A percentile compares a stretch with the other conserved stretches of the same genome.
phyloP scores from a whole-genome alignment of 2,113 vertebrate genomes.

The Lanius ludovicianus region DNA sequence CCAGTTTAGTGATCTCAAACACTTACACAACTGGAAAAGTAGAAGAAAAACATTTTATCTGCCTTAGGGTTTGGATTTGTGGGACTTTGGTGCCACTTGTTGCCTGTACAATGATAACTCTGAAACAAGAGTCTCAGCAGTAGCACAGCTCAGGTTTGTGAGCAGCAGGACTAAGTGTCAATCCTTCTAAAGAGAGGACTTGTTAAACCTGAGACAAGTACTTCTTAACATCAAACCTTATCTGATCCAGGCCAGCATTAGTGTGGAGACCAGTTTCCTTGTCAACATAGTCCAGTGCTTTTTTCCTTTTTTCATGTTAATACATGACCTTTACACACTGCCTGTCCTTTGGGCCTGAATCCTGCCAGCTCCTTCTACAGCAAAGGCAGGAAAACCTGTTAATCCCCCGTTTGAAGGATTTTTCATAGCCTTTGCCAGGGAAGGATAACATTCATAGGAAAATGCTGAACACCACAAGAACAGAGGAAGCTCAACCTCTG shows the following conservation, averaged over 20 bases:
- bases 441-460: not conserved
- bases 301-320: not conserved
- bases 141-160: not conserved
- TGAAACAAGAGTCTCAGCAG: not conserved
- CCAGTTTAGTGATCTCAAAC: not conserved
- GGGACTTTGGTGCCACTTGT: not conserved
- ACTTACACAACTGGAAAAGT: not conserved
- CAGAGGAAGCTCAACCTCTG: not conserved
- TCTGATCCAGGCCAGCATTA: not conserved
- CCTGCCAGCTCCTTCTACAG: not conserved
- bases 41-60: not conserved
- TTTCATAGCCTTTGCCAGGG: not conserved
- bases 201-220: not conserved
- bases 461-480: not conserved
- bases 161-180: not conserved
- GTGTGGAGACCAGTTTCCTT: not conserved
- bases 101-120: not conserved
- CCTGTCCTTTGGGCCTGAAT: not conserved
- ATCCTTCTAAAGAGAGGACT: not conserved
- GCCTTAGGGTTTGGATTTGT: not conserved
- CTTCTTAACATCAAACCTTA: not conserved
- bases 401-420: not conserved
- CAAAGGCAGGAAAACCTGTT: not conserved
- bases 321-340: not conserved
- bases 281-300: not conserved